Evolutionary conservation across 2,888 invertebrate genomes (phyloP), one percentile per base, ranked within the genome.

Genomic region (Tipula unca): DNA sequence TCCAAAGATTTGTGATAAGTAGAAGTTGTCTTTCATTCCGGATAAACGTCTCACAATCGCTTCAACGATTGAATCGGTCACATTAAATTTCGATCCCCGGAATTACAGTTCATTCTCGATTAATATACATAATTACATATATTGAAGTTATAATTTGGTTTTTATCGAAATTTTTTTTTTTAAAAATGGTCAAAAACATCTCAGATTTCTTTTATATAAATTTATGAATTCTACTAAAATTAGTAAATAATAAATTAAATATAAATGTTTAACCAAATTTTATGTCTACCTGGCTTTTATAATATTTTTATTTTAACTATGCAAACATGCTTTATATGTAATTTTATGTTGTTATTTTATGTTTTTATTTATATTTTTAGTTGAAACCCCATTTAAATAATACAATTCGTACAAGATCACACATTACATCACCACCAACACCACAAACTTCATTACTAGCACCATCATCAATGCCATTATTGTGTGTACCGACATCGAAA

Each of bases 351-450:
- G 69, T 25, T 48, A 39, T 54, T 69, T 69, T 69, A 20, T 69
- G 25, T 69, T 69, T 69, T 25, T 69, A 32, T 83, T 32, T 83
- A 29, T 83, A 32, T 83, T 83, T 83, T 83, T 35, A 83, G 83
- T 83, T 83, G 35, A 83, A 83, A 35, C 83, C 83, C n/a, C 29
- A 83, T 83, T 83, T 83, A 32, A 83, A 35, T 83, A 83, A n/a
- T 83, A 35, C 14, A 32, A 83, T 14, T 83, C 83, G 83, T 83
- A 35, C 32, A 29, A 32, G 83, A 83, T 32, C 29, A 32, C 17
- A 29, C 29, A 83, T 83, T 17, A 83, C 83, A 83, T 32, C 83
- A 83, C 17, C 29, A 83, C 35, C 29, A 32, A 32, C 83, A 83
- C 83, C n/a, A 83, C 83, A 83, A 32, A 83, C 83, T 32, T 35